Conservation (phyloP, 64 coral and sea anemone genomes). For the Orbicella faveolata region DNA sequence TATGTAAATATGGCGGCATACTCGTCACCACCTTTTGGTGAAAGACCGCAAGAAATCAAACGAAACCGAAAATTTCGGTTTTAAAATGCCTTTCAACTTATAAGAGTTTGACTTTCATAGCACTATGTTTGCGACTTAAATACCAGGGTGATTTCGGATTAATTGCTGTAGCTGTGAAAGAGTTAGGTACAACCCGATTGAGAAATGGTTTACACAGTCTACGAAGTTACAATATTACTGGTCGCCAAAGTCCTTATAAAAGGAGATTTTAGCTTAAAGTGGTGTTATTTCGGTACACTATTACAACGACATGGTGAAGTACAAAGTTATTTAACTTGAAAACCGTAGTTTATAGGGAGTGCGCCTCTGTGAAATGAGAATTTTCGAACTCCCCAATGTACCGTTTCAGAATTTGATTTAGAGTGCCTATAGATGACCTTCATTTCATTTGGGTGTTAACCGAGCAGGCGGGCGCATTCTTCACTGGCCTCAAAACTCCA, state of each 20-base stretch:
- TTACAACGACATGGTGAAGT: neutral
- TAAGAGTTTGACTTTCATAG: neutral
- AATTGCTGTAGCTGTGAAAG: too few relatives aligned
- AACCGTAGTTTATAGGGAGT: neutral
- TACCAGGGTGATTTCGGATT: too few relatives aligned
- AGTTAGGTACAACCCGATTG: too few relatives aligned
- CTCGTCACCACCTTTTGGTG: neutral
- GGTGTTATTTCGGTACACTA: too few relatives aligned
- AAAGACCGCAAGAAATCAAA: neutral
- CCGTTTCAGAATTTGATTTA: neutral
- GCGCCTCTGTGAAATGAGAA: neutral
- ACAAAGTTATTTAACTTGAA: neutral
- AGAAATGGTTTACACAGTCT: too few relatives aligned
- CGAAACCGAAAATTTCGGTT: neutral
- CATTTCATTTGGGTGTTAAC: neutral
- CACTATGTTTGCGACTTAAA: neutral
- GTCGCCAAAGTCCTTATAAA: too few relatives aligned
- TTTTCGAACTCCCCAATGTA: neutral
- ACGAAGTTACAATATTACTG: too few relatives aligned
- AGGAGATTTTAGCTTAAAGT: too few relatives aligned
- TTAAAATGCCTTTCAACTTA: neutral
- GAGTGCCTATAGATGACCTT: neutral
- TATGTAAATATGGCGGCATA: slow-evolving; percentile 46
- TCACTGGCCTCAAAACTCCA: neutral
- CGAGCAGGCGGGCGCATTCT: neutral